A percentile compares a stretch with the other conserved stretches of the same genome.
These are phyloP conservation scores for Matsumurasca onukii DNA, from an alignment of 1,140 invertebrate genomes.

Conservation along the genomic window DNA sequence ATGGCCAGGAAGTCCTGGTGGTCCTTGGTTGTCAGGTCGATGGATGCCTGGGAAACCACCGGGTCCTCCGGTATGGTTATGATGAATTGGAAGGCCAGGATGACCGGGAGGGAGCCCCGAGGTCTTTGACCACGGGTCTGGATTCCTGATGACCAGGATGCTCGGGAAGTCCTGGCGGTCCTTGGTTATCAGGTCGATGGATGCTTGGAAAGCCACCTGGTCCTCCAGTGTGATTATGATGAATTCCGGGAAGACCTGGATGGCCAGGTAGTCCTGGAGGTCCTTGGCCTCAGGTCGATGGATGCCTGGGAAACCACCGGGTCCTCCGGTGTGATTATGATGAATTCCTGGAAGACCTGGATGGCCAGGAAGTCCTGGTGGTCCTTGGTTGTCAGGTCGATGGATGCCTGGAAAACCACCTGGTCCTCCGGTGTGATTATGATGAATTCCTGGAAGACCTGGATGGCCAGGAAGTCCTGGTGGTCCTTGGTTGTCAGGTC, in stretches of 20 bases:
- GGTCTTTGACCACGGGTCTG: slow-evolving; percentile 32
- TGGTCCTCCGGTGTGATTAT: slow-evolving; percentile 30
- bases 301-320: slow-evolving; percentile 35
- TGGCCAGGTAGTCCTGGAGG: slow-evolving; percentile 31
- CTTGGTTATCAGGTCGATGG: slow-evolving; percentile 31
- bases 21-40: slow-evolving; percentile 33
- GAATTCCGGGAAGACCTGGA: slow-evolving; percentile 32
- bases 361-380: slow-evolving; percentile 42
- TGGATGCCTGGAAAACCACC: slow-evolving; percentile 36
- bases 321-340: slow-evolving; percentile 30
- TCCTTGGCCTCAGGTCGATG: neutral
- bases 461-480: slow-evolving; percentile 40
- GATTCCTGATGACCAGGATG: slow-evolving; percentile 34
- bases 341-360: slow-evolving; percentile 42
- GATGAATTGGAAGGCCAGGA: slow-evolving; percentile 20
- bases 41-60: slow-evolving; percentile 16
- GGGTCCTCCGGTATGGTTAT: slow-evolving; percentile 5
- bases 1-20: slow-evolving; percentile 31
- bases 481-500: neutral
- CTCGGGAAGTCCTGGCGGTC: slow-evolving; percentile 32
- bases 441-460: slow-evolving; percentile 39
- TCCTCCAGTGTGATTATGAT: neutral
- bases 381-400: slow-evolving; percentile 36
- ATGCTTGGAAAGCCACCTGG: slow-evolving; percentile 23
- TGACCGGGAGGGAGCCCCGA: slow-evolving; percentile 7